Evolutionary conservation across 2,113 vertebrate genomes (phyloP), one percentile per base, ranked within the genome.

Genomic region (Chaetura pelagica): DNA sequence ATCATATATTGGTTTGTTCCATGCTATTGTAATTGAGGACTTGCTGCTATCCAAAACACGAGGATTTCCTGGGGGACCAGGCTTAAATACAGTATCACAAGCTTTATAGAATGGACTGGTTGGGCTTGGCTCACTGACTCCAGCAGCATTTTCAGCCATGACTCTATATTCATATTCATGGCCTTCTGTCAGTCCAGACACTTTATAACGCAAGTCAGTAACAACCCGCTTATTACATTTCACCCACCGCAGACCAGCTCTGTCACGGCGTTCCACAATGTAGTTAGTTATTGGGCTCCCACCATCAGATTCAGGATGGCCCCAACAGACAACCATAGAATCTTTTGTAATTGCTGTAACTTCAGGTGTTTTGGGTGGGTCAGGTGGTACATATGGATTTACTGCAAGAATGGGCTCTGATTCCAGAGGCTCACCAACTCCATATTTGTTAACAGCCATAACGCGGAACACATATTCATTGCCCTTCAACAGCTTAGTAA

Each of bases 391-490:
- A 88, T 98, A 99, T 32, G 99, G 99, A 96, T 99, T 98, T 51
- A 99, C 98, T 91, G 99, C 99, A 98, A 99, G 98, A 85, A 98
- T 80, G 6, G 99, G 98, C 44, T 98, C 98, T 77, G 99, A 99
- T 92, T 99, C 99, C 84, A 99, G 98, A 32, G 98, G 92, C 91
- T 99, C 99, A 58, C 99, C 99, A 95, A 99, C 91, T 87, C 99
- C 99, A 4, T 99, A 99, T 97, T 99, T 99, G 97, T 99, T 99
- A 80, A 99, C 98, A 92, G 99, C 99, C 99, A 99, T 99, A 52
- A 99, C 99, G 96, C 99, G 98, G 97, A 99, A 99, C 59, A 99
- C 98, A 7, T 99, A 99, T 96, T 99, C 99, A 95, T 99, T 99
- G 97, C 99, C 99, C 98, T 99, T 99, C 67, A 99, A 97, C 62